Evolutionary conservation across 2,888 invertebrate species (phyloP), one percentile per base, ranked within the genome.

Genomic region (Iphiclides podalirius): DNA sequence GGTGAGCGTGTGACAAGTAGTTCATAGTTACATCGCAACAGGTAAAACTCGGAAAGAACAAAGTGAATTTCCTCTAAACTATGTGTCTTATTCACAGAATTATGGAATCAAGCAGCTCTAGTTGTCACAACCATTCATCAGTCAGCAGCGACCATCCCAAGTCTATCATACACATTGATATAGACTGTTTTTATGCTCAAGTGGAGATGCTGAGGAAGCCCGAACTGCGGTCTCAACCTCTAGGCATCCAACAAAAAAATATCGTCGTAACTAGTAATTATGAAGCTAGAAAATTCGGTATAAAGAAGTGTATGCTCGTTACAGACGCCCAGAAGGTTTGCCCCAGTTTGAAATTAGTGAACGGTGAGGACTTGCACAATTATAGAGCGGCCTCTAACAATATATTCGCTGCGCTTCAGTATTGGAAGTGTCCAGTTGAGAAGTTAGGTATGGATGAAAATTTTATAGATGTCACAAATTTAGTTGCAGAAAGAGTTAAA

Each of bases 141-240:
- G 66, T 66, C 59, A 75, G 74, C 54, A 73, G 66, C 55, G 83
- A 81, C 55, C 95, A 95, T 77, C 84, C 90, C 45, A 91, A 91
- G 66, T 92, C 92, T 54, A 94, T 96, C 60, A 91, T 96, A 66
- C 95, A 95, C 73, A 87, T 96, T 63, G 95, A 96, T 72, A 89
- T 95, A 71, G 95, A 96, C 75, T 95, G 93, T 75, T 96, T 94
- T 81, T 96, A 95, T 81, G 95, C 95, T 52, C 95, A 96, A 90
- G 95, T 96, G 58, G 95, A 96, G 82, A 94, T 94, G 90, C 74
- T 94, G 49, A 91, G 91, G 59, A 91, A 94, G 72, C 94, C 95
- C 1, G 88, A 91, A 61, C 78, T 94, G 45, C 88, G 90, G 54
- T 82, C 85, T 45, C 90, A 92, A 61, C 95, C 95, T 17, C 76